A percentile compares a stretch with the other conserved stretches of the same genome.
These are phyloP conservation scores for Torymus tubicola DNA, from an alignment of 2,888 invertebrate species.

Conservation along the genomic window DNA sequence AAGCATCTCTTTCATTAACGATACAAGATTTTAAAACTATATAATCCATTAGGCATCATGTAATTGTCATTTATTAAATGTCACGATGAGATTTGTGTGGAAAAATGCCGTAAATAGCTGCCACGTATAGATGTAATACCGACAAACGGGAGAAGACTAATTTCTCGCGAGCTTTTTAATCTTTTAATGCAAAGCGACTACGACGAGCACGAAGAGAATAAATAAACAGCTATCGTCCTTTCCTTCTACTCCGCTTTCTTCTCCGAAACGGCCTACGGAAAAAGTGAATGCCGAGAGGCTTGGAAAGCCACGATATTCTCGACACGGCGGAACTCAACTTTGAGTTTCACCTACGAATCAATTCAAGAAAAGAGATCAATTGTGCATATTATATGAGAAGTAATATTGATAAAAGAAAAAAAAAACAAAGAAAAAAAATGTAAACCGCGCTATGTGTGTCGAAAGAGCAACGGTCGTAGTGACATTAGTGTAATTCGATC, in stretches of 20 bases:
- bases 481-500: constrained; percentile 53
- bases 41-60: constrained; percentile 13
- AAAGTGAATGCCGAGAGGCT: constrained; percentile 29
- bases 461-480: constrained; percentile 49
- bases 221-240: constrained; percentile 31
- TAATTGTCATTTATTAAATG: constrained; percentile 26
- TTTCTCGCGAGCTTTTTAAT: constrained; percentile 40
- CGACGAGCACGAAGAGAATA: constrained; percentile 9
- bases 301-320: constrained; percentile 36
- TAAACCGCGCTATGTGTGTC: constrained; percentile 53
- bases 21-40: constrained; percentile 11
- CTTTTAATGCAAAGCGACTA: constrained; percentile 5
- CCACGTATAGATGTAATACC: constrained; percentile 8
- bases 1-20: constrained; percentile 16
- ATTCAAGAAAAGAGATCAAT: constrained; percentile 43
- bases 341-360: constrained; percentile 28
- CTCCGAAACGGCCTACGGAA: constrained; percentile 55
- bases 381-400: constrained; percentile 41
- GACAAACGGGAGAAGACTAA: constrained; percentile 28
- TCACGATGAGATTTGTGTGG: constrained; percentile 29
- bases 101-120: constrained; percentile 38
- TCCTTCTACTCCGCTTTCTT: constrained; percentile 44
- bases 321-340: constrained; percentile 26
- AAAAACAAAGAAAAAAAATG: constrained; percentile 35
- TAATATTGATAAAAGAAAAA: constrained; percentile 26